A percentile compares a stretch with the other conserved stretches of the same genome.
These are phyloP conservation scores for Sympetrum striolatum DNA, from an alignment of 2,888 invertebrate genomes.

Conservation along the genomic window DNA sequence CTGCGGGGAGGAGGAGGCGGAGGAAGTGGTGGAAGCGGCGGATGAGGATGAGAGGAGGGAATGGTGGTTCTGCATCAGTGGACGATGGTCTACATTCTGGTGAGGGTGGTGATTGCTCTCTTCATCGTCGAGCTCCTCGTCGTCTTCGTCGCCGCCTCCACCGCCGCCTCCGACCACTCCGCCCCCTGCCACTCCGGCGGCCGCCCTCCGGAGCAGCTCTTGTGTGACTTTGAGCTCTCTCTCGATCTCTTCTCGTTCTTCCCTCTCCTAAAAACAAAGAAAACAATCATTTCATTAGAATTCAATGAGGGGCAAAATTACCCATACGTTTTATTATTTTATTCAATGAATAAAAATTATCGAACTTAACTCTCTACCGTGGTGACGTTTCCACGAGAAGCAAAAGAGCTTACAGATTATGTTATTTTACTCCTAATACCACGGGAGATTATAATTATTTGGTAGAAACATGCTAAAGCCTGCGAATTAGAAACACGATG, in stretches of 20 bases:
- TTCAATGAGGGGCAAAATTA: no score
- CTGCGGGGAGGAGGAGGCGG: conserved; percentile 13
- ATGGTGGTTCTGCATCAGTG: conserved; percentile 20
- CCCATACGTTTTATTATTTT: no score
- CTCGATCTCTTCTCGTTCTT: conserved; percentile 58
- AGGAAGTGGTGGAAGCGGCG: conserved; percentile 23
- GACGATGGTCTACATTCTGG: not conserved
- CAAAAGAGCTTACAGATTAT: no score
- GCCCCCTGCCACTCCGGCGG: not conserved
- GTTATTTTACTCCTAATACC: no score
- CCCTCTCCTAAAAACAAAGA: conserved; percentile 54
- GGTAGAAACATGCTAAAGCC: no score
- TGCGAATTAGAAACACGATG: no score
- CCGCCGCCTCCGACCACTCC: not conserved
- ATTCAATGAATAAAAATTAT: not conserved
- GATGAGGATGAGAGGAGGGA: not conserved
- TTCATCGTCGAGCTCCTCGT: not conserved
- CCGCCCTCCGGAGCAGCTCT: conserved; percentile 19
- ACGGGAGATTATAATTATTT: no score
- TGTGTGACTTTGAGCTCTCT: conserved; percentile 55
- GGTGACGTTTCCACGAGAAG: no score
- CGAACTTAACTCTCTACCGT: not conserved
- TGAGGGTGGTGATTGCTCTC: not conserved
- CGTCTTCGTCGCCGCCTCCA: not conserved
- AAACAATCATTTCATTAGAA: no score